Conservation (phyloP, 2,113 vertebrate genomes). For the Chaetops frenatus region DNA sequence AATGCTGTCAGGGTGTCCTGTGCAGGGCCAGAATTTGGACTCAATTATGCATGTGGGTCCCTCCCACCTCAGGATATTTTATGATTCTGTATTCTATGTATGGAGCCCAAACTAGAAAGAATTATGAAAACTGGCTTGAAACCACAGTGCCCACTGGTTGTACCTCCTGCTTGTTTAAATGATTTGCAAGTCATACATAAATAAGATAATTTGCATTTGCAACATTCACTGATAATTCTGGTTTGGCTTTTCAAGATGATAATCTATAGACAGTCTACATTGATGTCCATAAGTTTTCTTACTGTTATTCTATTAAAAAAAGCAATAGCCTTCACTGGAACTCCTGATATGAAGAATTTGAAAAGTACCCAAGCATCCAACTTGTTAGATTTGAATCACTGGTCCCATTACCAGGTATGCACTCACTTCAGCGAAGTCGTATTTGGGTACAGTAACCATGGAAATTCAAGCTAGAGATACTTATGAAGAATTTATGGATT, state of each 20-base stretch:
- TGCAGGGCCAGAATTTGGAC: neutral
- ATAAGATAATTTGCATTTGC: neutral
- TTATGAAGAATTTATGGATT: neutral
- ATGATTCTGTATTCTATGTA: neutral
- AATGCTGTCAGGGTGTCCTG: neutral
- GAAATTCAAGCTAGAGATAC: neutral
- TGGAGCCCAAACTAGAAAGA: neutral
- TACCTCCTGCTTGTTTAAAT: neutral
- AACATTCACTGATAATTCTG: neutral
- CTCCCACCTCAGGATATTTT: neutral
- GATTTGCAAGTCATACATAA: neutral
- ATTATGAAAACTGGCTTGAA: neutral
- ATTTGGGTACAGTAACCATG: slow-evolving; percentile 12
- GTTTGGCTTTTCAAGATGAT: neutral
- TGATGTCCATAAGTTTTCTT: neutral
- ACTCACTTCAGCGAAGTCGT: neutral
- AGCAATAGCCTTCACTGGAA: neutral
- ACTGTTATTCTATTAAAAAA: neutral
- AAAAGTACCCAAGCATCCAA: neutral
- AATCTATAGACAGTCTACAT: neutral
- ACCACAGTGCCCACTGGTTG: neutral
- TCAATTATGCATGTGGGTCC: neutral
- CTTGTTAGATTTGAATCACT: neutral
- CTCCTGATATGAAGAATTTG: neutral
- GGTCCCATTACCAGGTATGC: neutral